Percentiles rank a stretch among this genome's conserved stretches.
These are phyloP conservation scores for Cynodonichthys magdalenae DNA, from an alignment of 2,797 vertebrate genomes.

Conservation along the genomic window DNA sequence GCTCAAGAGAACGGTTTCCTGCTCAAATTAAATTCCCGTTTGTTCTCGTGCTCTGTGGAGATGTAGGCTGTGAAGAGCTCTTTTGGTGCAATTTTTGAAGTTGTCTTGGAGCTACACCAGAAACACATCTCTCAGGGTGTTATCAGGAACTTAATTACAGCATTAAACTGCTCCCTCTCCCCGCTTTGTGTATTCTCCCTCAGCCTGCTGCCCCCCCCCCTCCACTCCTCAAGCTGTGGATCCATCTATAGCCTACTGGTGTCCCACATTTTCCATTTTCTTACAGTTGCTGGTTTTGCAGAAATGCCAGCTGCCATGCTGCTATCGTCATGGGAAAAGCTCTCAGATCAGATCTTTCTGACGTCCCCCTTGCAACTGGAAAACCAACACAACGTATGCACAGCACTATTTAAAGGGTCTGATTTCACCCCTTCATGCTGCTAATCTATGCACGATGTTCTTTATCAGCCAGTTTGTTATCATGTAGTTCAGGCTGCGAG, in stretches of 20 bases:
- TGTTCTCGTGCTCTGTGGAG: slow-evolving; percentile 39
- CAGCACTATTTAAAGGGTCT: not conserved
- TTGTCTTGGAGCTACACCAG: slow-evolving; percentile 70
- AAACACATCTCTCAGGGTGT: slow-evolving; percentile 71
- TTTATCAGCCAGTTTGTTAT: slow-evolving; percentile 27
- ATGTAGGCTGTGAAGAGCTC: slow-evolving; percentile 42
- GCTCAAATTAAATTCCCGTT: slow-evolving; percentile 54
- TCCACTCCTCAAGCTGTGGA: slow-evolving; percentile 25
- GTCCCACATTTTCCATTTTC: slow-evolving; percentile 16
- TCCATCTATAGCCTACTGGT: slow-evolving; percentile 33
- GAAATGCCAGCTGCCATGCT: slow-evolving; percentile 37
- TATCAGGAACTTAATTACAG: slow-evolving; percentile 79
- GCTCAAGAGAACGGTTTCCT: slow-evolving; percentile 32
- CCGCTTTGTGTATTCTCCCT: slow-evolving; percentile 7
- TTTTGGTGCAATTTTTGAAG: slow-evolving; percentile 59
- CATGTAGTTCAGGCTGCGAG: slow-evolving; percentile 1
- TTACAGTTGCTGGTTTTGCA: slow-evolving; percentile 29
- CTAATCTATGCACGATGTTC: slow-evolving; percentile 4
- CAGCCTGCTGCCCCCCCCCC: not conserved
- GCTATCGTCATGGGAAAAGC: slow-evolving; percentile 9
- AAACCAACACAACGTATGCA: slow-evolving; percentile 4
- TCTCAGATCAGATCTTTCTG: slow-evolving; percentile 14
- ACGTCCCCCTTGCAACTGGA: slow-evolving; percentile 6
- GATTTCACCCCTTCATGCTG: slow-evolving; percentile 24
- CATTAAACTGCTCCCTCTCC: slow-evolving; percentile 69